Evolutionary conservation across 2,113 vertebrate genomes (phyloP), one percentile per base, ranked within the genome.

Genomic region (Dolichotis patagonum): DNA sequence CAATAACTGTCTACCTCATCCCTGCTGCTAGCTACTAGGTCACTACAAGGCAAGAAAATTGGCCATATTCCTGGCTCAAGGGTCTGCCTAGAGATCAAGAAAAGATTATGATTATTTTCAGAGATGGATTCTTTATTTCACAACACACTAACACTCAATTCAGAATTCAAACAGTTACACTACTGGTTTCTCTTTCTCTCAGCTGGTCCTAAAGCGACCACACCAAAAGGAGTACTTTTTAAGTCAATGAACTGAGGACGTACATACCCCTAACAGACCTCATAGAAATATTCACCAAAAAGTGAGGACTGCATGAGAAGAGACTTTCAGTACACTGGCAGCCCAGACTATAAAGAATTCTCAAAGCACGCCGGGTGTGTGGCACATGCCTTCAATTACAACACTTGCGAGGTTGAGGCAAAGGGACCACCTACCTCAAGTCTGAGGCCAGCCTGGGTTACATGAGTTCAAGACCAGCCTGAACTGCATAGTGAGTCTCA

Each of bases 51-150:
- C n/a, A 86, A 86, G 73, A 85, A 71, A 75, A 56, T 24, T 75
- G 49, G 63, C 75, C 54, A 32, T 81, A 82, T 19, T 38, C 62
- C 22, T 52, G 52, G 54, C 16, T 93, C 65, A 67, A n/a, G 43
- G 52, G 35, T 93, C 41, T 84, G 11, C 69, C 77, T 65, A 67
- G 38, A 88, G 84, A 83, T 49, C 41, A 85, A 88, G 58, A 35
- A 92, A 54, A 80, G 1, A 16, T 62, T 62, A 63, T 63, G 62
- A 63, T 63, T 63, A 30, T 49, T 54, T 80, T 90, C 97, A 97
- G 97, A 98, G 97, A 98, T 92, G 85, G 82, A 88, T 95, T 98
- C 94, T 97, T 98, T 98, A 98, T 99, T 98, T 98, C 97, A 98
- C 97, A 98, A 98, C 96, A 10, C 94, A 87, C 96, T 97, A 97